Evolutionary conservation across 1,140 invertebrate genomes (phyloP).

Genomic region (Lepidurus packardi): DNA sequence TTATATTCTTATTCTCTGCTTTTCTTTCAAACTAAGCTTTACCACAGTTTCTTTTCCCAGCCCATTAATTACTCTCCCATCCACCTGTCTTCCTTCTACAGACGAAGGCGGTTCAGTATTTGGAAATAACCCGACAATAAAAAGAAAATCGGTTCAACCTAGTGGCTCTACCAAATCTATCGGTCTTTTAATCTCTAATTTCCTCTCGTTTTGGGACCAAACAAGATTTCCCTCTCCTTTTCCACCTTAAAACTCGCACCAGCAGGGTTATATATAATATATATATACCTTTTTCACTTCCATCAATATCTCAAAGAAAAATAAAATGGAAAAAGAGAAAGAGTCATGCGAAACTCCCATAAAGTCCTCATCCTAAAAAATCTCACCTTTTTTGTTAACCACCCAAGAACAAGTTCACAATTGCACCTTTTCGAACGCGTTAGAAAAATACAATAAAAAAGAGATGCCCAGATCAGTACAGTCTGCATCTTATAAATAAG

Average conservation of each 20-base stretch:
- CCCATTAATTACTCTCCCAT: constrained; percentile 9
- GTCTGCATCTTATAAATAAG: constrained; percentile 10
- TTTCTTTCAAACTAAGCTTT: neutral
- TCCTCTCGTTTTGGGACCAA: constrained; percentile 3
- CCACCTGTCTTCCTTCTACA: constrained; percentile 13
- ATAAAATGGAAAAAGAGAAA: neutral
- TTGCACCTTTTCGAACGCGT: neutral
- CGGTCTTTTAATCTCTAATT: neutral
- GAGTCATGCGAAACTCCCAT: constrained; percentile 20
- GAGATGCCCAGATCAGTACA: neutral
- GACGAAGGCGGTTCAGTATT: constrained; percentile 14
- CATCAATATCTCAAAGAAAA: neutral
- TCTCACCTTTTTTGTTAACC: neutral
- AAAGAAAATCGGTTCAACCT: constrained; percentile 16
- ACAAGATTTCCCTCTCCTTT: neutral
- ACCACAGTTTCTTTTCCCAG: constrained; percentile 3
- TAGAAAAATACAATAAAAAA: neutral
- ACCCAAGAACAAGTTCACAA: neutral
- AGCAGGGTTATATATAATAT: neutral
- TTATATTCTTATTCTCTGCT: too few relatives aligned
- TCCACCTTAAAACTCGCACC: neutral
- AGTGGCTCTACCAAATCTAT: neutral
- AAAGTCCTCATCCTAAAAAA: constrained; percentile 8
- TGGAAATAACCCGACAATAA: neutral
- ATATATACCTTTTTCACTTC: neutral